These are phyloP conservation scores for Nephrotoma flavescens DNA, from an alignment of 2,888 invertebrate genomes.

Conservation along the genomic window DNA sequence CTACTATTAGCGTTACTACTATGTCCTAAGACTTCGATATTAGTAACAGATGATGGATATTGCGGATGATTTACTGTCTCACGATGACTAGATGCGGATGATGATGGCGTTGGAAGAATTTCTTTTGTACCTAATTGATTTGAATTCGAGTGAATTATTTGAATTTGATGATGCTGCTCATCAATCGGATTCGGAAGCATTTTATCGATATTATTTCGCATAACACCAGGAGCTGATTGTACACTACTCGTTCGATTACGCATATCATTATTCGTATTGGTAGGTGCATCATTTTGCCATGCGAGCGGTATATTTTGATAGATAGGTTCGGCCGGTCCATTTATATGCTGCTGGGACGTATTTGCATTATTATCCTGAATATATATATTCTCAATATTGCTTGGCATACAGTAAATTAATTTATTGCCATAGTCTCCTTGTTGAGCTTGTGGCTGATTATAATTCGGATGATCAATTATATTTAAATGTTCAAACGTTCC, in stretches of 20 bases:
- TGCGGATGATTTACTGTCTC: background rate
- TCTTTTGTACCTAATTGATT: background rate
- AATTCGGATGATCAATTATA: slow-evolving; percentile 29
- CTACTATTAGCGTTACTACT: background rate
- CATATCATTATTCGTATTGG: slow-evolving; percentile 26
- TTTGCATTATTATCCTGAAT: slow-evolving; percentile 22
- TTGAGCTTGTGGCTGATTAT: slow-evolving; percentile 26
- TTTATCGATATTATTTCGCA: slow-evolving; percentile 24
- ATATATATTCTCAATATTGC: background rate
- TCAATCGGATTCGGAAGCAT: slow-evolving; percentile 6
- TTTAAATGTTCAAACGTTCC: slow-evolving; percentile 61
- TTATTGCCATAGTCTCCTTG: slow-evolving; percentile 38
- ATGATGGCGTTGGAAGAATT: background rate
- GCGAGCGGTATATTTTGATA: slow-evolving; percentile 68
- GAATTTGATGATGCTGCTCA: background rate
- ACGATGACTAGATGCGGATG: background rate
- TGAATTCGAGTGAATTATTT: background rate
- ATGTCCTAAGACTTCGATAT: background rate
- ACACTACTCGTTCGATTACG: slow-evolving; percentile 45
- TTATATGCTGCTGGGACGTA: slow-evolving; percentile 29
- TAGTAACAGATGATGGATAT: background rate
- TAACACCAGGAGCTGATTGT: slow-evolving; percentile 53
- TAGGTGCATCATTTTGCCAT: slow-evolving; percentile 33
- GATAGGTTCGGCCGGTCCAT: slow-evolving; percentile 54
- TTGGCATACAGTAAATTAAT: slow-evolving; percentile 10